Evolutionary conservation across 2,797 vertebrate species (phyloP).

Genomic region (Sarcophilus harrisii): DNA sequence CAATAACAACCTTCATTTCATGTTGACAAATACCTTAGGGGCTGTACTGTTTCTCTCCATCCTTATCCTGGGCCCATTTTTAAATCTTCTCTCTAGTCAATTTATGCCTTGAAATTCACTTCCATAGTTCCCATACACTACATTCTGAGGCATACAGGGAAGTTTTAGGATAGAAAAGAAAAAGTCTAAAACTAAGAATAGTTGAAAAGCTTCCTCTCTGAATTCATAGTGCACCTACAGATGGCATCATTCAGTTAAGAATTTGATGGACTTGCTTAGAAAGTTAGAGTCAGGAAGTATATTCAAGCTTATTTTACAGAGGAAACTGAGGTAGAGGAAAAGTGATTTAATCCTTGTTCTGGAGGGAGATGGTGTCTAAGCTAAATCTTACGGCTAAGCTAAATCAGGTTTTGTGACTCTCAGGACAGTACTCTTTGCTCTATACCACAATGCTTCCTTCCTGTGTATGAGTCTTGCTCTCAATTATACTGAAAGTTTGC

Average conservation of each 20-base stretch:
- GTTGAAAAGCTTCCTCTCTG: neutral
- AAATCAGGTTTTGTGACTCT: neutral
- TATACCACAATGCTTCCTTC: neutral
- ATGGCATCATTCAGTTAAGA: neutral
- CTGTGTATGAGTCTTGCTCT: neutral
- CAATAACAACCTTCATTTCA: slow-evolving; percentile 17
- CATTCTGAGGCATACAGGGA: neutral
- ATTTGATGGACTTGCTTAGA: neutral
- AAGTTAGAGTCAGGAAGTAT: neutral
- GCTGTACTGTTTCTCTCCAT: neutral
- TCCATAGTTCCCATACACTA: neutral
- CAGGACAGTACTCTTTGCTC: neutral
- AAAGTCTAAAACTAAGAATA: neutral
- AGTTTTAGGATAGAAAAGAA: neutral
- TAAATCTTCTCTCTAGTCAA: neutral
- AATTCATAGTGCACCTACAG: neutral
- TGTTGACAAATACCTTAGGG: neutral
- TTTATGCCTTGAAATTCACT: neutral
- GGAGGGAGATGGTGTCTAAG: neutral
- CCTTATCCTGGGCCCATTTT: neutral
- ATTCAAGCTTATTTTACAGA: neutral
- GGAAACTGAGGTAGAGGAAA: neutral
- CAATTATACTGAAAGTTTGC: neutral
- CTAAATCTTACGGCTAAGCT: neutral
- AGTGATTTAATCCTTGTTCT: neutral